Conservation (phyloP, 2,797 vertebrate species). For the Acipenser ruthenus region DNA sequence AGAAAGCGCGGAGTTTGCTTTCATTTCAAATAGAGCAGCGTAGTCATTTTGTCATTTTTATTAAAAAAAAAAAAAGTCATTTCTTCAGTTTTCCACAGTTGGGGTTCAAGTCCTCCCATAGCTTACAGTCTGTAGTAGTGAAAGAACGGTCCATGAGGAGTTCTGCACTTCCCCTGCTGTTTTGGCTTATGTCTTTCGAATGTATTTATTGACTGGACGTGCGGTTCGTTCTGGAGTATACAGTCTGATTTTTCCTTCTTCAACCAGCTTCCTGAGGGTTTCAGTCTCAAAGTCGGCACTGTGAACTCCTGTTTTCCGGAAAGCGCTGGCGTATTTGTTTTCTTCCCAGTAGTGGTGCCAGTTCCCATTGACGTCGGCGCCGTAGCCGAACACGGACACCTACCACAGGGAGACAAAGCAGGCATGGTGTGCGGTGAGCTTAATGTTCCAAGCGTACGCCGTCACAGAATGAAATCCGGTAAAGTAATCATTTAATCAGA, state of each 20-base stretch:
- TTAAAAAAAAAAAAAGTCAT: too few relatives aligned
- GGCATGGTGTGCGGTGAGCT: too few relatives aligned
- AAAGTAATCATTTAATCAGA: neutral
- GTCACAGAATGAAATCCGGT: neutral
- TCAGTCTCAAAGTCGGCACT: slow-evolving; percentile 48
- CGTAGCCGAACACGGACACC: slow-evolving; percentile 72
- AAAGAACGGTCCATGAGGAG: too few relatives aligned
- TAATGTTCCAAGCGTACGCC: slow-evolving; percentile 5
- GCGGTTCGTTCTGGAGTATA: slow-evolving; percentile 5
- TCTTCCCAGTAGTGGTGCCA: slow-evolving; percentile 80
- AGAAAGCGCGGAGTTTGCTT: too few relatives aligned
- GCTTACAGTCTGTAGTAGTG: too few relatives aligned
- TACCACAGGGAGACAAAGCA: slow-evolving; percentile 24
- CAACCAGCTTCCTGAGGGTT: slow-evolving; percentile 42
- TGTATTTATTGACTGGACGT: too few relatives aligned
- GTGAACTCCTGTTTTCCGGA: slow-evolving; percentile 65
- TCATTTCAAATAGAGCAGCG: too few relatives aligned
- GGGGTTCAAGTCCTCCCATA: too few relatives aligned
- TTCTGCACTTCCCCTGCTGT: too few relatives aligned
- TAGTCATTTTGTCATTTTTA: too few relatives aligned
- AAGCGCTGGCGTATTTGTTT: slow-evolving; percentile 56
- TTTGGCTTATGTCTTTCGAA: too few relatives aligned
- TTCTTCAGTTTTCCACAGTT: too few relatives aligned
- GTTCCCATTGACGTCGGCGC: slow-evolving; percentile 62
- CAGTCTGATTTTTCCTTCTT: slow-evolving; percentile 51